These are phyloP conservation scores for Hemiscyllium ocellatum DNA, from an alignment of 2,113 vertebrate species.

Conservation along the genomic window DNA sequence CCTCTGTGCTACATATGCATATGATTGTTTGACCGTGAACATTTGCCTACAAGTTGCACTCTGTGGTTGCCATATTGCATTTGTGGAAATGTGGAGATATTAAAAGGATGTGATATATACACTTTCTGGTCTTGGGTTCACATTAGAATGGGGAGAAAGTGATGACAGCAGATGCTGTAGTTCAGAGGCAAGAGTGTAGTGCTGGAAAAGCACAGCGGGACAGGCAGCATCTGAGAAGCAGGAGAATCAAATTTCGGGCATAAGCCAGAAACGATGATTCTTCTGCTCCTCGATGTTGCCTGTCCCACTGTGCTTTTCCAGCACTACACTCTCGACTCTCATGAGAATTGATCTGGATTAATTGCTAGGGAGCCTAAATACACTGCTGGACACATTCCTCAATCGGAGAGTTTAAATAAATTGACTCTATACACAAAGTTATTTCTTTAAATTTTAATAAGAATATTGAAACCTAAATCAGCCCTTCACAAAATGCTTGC, in stretches of 20 bases:
- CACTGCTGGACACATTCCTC: not conserved
- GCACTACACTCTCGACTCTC: too few relatives aligned
- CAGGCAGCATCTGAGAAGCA: too few relatives aligned
- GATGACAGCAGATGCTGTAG: too few relatives aligned
- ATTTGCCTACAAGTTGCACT: not conserved
- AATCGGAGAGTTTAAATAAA: constrained; percentile 14
- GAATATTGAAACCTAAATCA: constrained; percentile 38
- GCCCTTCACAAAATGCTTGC: constrained; percentile 38
- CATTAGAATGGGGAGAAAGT: not conserved
- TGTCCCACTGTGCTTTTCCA: too few relatives aligned
- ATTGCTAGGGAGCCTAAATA: not conserved
- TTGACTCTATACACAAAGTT: not conserved
- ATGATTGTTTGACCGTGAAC: not conserved
- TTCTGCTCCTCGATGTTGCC: too few relatives aligned
- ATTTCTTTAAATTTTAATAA: constrained; percentile 37
- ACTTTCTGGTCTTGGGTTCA: not conserved
- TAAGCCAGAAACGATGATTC: too few relatives aligned
- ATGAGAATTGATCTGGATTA: not conserved
- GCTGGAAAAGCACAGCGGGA: too few relatives aligned
- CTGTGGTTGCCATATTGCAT: too few relatives aligned
- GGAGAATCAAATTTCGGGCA: too few relatives aligned
- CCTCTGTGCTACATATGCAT: not conserved
- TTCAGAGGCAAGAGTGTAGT: too few relatives aligned
- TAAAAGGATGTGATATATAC: not conserved
- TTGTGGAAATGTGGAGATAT: not conserved